These are phyloP conservation scores for Conus betulinus DNA, from an alignment of 1,140 invertebrate genomes.

Conservation along the genomic window DNA sequence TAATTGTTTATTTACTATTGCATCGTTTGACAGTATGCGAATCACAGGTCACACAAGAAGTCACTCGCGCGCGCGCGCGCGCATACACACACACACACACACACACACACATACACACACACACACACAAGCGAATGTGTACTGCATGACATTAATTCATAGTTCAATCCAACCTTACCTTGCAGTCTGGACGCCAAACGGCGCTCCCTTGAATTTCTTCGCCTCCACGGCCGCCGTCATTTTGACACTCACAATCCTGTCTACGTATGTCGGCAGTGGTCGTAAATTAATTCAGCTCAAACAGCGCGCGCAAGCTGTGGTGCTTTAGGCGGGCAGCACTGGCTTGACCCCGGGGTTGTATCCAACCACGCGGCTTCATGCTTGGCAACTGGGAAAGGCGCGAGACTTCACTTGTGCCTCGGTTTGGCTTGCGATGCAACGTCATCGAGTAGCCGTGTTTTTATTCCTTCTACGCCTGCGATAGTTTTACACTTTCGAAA, in stretches of 20 bases:
- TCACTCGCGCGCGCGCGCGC: too few relatives aligned
- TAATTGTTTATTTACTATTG: too few relatives aligned
- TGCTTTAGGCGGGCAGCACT: neutral
- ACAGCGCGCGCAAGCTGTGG: neutral
- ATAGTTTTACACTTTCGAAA: too few relatives aligned
- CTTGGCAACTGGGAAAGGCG: constrained; percentile 4
- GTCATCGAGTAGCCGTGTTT: too few relatives aligned
- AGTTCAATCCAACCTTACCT: constrained; percentile 53
- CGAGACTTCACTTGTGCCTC: neutral
- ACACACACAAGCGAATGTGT: too few relatives aligned
- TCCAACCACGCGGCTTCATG: constrained; percentile 6
- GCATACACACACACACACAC: too few relatives aligned
- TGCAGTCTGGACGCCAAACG: constrained; percentile 71
- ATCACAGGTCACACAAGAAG: too few relatives aligned
- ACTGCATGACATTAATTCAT: too few relatives aligned
- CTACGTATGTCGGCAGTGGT: neutral
- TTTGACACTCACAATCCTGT: neutral
- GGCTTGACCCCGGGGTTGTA: constrained; percentile 11
- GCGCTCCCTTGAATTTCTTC: constrained; percentile 70
- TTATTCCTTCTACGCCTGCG: too few relatives aligned
- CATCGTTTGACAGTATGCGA: too few relatives aligned
- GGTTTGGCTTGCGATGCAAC: neutral
- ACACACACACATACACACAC: too few relatives aligned
- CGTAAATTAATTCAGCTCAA: neutral
- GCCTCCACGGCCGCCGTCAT: constrained; percentile 55